Evolutionary conservation across 2,797 vertebrate species (phyloP).

Genomic region (Lutjanus argentimaculatus): DNA sequence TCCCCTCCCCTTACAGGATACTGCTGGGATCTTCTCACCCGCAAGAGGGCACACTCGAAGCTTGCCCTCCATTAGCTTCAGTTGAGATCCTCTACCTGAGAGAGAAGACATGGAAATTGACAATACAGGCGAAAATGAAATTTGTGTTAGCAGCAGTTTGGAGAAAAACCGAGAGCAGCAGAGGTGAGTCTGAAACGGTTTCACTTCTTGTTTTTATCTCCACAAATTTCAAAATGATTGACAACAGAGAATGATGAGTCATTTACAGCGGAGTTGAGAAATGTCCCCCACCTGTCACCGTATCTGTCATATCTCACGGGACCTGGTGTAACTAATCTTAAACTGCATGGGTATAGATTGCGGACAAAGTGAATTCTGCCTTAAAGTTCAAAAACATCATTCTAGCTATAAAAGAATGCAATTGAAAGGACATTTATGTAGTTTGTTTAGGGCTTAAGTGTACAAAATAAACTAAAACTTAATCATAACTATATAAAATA

Average conservation of each 20-base stretch:
- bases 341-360: not conserved
- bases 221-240: not conserved
- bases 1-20: constrained; percentile 48
- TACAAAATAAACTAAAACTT: not conserved
- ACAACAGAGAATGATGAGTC: not conserved
- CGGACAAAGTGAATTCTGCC: not conserved
- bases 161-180: constrained; percentile 69
- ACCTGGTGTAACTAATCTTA: not conserved
- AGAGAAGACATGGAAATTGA: constrained; percentile 78
- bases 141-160: constrained; percentile 72
- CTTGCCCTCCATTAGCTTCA: constrained; percentile 70
- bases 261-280: constrained; percentile 8
- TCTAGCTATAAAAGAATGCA: not conserved
- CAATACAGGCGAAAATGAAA: constrained; percentile 72
- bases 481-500: not conserved
- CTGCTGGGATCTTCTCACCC: constrained; percentile 55
- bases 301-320: not conserved
- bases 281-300: not conserved
- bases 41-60: constrained; percentile 40
- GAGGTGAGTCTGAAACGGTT: constrained; percentile 71
- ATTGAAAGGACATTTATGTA: not conserved
- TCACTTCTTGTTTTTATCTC: constrained; percentile 5
- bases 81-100: constrained; percentile 71
- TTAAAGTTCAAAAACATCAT: not conserved
- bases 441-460: not conserved